Base-by-base conservation (phyloP, 2,888 invertebrate species). In the Eupithecia vulgata region DNA sequence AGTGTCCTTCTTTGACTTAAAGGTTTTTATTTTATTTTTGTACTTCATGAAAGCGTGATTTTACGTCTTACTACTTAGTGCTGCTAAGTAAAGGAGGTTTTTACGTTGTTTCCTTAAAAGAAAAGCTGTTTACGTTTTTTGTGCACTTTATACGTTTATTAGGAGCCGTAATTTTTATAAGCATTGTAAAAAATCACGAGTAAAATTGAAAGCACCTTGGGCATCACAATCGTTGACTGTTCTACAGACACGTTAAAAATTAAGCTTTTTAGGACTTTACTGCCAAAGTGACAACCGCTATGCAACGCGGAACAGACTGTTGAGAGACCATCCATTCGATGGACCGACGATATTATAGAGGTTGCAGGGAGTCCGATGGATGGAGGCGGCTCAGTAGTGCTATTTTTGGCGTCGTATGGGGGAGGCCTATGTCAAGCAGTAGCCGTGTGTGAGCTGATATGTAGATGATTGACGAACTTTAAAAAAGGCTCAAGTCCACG, bases 1-100 rank as follows among this genome's bases (percentile, higher is more conserved):
- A 79, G 76, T 78, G 76, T 76, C 74, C 66, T 76, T 78, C 78
- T 80, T 79, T 80, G 76, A 78, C 73, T 65, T 40, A 65, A 25
- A 10, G 37, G 48, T 72, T 71, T 78, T 76, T 67, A 72, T 67
- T 67, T 76, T 78, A 30, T 74, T 76, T 74, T 78, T 75, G 59
- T 67, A n/a, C 35, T 62, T 21, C 66, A 75, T 76, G 64, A 70
- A 52, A 65, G 25, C 37, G 67, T 70, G 48, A 65, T 68, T 70
- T 68, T 67, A 64, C 37, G 30, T 65, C 12, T 64, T 61, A 13
- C 71, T 69, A 30, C 30, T 30, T 37, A 59, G 35, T 65, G 52
- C 48, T 70, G 65, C 68, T 64, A 57, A 45, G 52, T 40, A 30
- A 66, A 65, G 62, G 40, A 52, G 37, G 70, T 1, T n/a, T 74